Evolutionary conservation across 2,888 invertebrate genomes (phyloP).

Genomic region (Punctoribates punctum): DNA sequence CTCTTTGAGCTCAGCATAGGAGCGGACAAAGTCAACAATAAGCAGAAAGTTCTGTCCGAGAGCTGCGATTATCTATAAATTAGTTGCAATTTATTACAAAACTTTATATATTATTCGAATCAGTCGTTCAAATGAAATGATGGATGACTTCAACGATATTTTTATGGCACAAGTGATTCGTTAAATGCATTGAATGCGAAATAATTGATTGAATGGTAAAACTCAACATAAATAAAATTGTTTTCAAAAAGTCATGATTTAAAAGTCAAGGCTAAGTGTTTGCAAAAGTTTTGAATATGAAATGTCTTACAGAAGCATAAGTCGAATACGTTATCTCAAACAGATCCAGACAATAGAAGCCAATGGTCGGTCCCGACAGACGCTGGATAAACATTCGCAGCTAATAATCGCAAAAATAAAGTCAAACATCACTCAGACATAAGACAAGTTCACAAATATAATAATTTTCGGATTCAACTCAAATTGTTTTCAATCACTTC

Average conservation of each 20-base stretch:
- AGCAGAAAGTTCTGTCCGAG: conserved; percentile 42
- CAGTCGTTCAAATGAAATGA: neutral
- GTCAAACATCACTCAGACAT: neutral
- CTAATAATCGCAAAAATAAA: conserved; percentile 31
- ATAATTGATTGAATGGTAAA: conserved; percentile 8
- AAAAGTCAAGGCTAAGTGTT: conserved; percentile 14
- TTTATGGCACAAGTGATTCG: conserved; percentile 2
- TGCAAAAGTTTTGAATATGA: neutral
- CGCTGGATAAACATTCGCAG: conserved; percentile 43
- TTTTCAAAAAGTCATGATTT: neutral
- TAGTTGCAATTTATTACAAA: neutral
- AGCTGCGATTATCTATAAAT: conserved; percentile 39
- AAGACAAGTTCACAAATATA: conserved; percentile 16
- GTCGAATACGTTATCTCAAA: conserved; percentile 43
- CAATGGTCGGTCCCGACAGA: conserved; percentile 42
- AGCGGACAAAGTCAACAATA: conserved; percentile 43
- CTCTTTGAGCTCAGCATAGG: conserved; percentile 41
- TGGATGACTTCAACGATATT: conserved; percentile 1
- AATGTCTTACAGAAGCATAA: conserved; percentile 41
- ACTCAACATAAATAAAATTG: neutral
- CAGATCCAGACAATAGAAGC: conserved; percentile 43
- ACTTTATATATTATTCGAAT: neutral
- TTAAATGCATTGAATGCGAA: neutral
- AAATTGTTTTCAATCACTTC: conserved; percentile 20
- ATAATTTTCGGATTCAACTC: neutral